phyloP scores from a whole-genome alignment of 92 coral and sea anemone genomes.

The Hydrozoanthus gracilis region DNA sequence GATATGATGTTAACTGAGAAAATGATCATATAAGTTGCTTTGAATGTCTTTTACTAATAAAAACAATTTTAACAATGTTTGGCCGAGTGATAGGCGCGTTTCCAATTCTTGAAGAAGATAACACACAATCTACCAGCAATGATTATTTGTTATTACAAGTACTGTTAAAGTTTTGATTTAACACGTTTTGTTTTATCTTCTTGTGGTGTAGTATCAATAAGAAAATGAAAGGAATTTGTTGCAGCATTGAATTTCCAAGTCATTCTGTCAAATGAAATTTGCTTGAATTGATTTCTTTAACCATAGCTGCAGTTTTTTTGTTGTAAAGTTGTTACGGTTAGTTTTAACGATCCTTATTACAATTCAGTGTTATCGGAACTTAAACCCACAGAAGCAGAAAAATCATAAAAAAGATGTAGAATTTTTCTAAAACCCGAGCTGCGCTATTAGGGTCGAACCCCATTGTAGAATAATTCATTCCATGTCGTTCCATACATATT shows the following conservation, averaged over 20 bases:
- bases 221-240: neutral
- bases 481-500: neutral
- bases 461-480: constrained; percentile 20
- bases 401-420: too few relatives aligned
- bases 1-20: neutral
- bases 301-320: too few relatives aligned
- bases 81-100: too few relatives aligned
- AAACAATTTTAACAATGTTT: neutral
- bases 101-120: neutral
- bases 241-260: neutral
- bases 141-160: constrained; percentile 17
- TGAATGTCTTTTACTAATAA: neutral
- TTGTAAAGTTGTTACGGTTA: too few relatives aligned
- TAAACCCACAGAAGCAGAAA: too few relatives aligned
- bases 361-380: too few relatives aligned
- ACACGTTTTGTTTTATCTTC: neutral
- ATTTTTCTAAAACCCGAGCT: too few relatives aligned
- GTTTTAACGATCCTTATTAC: too few relatives aligned
- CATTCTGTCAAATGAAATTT: too few relatives aligned
- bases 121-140: neutral
- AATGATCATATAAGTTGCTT: constrained; percentile 7
- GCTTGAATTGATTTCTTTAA: too few relatives aligned
- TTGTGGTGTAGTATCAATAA: constrained; percentile 8
- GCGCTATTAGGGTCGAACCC: too few relatives aligned
- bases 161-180: neutral